These are phyloP conservation scores for Nannobrachium achirus DNA, from an alignment of 2,113 vertebrate species.

Conservation along the genomic window DNA sequence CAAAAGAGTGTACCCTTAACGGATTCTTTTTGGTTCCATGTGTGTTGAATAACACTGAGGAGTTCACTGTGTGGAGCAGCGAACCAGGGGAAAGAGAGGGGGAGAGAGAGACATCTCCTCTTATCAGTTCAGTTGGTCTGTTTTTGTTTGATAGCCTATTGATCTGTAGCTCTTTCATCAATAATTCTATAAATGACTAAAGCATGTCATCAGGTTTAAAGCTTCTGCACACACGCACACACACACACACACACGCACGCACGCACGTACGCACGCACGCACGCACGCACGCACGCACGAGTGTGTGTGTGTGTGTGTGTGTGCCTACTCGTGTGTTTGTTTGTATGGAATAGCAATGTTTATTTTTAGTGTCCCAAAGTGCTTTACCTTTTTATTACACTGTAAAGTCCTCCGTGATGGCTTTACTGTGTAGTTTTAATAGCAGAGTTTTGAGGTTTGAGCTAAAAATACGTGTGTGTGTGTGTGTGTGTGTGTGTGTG, in stretches of 20 bases:
- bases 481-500: slow-evolving; percentile 3
- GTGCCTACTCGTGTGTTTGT: neutral
- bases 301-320: neutral
- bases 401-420: too few species aligned
- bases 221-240: neutral
- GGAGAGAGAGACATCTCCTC: neutral
- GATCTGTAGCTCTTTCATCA: slow-evolving; percentile 17
- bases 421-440: too few species aligned
- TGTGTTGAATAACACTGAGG: too few species aligned
- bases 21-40: too few species aligned
- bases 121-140: neutral
- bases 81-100: too few species aligned
- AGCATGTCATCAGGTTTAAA: slow-evolving; percentile 4
- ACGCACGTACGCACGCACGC: neutral
- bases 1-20: too few species aligned
- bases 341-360: too few species aligned
- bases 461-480: neutral
- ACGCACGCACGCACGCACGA: neutral
- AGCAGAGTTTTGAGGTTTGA: too few species aligned
- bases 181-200: slow-evolving; percentile 24
- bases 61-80: too few species aligned
- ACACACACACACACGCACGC: too few species aligned
- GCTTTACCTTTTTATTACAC: too few species aligned
- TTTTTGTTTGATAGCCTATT: slow-evolving; percentile 4
- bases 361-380: too few species aligned